phyloP scores from a whole-genome alignment of 2,888 invertebrate genomes.

The Andricus curvator region DNA sequence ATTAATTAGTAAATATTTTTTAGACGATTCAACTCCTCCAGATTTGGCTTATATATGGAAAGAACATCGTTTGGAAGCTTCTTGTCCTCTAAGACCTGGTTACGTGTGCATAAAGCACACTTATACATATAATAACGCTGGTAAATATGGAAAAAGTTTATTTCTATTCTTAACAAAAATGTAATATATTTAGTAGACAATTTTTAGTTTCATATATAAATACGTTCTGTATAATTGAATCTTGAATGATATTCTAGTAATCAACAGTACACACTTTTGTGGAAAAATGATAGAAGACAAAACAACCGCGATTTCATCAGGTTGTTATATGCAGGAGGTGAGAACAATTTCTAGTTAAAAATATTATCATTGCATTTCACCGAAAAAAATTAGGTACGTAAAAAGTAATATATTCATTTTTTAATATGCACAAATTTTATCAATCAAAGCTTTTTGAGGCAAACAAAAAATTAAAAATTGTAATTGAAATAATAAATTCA shows the following conservation, averaged over 20 bases:
- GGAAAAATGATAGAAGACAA: constrained; percentile 70
- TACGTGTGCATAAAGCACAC: constrained; percentile 65
- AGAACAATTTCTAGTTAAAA: constrained; percentile 35
- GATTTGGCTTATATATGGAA: constrained; percentile 62
- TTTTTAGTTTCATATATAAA: neutral
- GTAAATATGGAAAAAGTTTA: constrained; percentile 52
- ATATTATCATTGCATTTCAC: too few relatives aligned
- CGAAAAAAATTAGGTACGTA: too few relatives aligned
- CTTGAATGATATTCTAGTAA: constrained; percentile 55
- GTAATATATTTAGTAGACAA: neutral
- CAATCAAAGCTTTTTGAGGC: too few relatives aligned
- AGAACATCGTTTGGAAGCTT: constrained; percentile 50
- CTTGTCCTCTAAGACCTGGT: constrained; percentile 60
- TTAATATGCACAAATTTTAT: too few relatives aligned
- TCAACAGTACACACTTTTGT: constrained; percentile 68
- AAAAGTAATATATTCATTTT: too few relatives aligned
- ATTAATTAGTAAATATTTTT: constrained; percentile 5
- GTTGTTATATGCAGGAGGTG: constrained; percentile 68
- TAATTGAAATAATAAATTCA: too few relatives aligned
- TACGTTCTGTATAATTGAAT: neutral
- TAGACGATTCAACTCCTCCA: constrained; percentile 52
- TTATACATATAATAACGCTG: constrained; percentile 61
- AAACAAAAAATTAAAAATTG: too few relatives aligned
- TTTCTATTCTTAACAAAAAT: neutral
- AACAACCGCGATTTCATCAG: constrained; percentile 59